Evolutionary conservation across 2,888 invertebrate genomes (phyloP).

Genomic region (Lacanobia oleracea): DNA sequence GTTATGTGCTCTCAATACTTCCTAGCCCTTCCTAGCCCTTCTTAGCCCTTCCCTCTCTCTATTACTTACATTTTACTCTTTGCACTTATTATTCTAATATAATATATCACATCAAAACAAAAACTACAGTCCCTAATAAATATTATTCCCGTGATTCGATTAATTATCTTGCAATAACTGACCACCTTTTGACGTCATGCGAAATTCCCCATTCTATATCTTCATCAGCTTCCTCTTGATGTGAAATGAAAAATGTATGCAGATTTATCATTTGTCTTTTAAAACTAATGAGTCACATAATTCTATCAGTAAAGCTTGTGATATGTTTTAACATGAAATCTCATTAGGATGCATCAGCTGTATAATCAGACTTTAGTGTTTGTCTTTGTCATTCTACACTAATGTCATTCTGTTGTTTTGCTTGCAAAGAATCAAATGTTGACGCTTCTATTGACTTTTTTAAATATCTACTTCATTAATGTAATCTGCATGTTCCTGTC

Average conservation of each 20-base stretch:
- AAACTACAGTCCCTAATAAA: constrained; percentile 4
- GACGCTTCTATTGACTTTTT: neutral
- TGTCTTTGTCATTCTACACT: constrained; percentile 52
- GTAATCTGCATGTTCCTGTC: constrained; percentile 5
- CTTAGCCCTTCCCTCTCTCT: too few relatives aligned
- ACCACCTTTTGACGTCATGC: constrained; percentile 47
- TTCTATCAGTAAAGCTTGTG: constrained; percentile 63
- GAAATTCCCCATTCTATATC: constrained; percentile 54
- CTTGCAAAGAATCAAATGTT: neutral
- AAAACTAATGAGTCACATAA: constrained; percentile 68
- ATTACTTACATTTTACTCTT: neutral
- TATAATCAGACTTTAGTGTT: constrained; percentile 58
- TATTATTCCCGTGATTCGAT: constrained; percentile 21
- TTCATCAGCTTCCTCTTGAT: constrained; percentile 58
- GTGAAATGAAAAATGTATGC: constrained; percentile 60
- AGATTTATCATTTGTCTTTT: constrained; percentile 66
- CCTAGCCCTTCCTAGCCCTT: too few relatives aligned
- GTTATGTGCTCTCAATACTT: too few relatives aligned
- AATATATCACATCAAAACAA: constrained; percentile 34
- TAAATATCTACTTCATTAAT: constrained; percentile 1
- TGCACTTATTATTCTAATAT: constrained; percentile 3
- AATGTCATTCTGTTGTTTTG: constrained; percentile 30
- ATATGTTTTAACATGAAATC: constrained; percentile 61
- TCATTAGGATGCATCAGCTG: constrained; percentile 62
- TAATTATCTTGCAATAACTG: constrained; percentile 42